Percentiles rank a stretch among this genome's conserved stretches.
These are phyloP conservation scores for Andrena hattorfiana DNA, from an alignment of 2,888 invertebrate genomes.

Conservation along the genomic window DNA sequence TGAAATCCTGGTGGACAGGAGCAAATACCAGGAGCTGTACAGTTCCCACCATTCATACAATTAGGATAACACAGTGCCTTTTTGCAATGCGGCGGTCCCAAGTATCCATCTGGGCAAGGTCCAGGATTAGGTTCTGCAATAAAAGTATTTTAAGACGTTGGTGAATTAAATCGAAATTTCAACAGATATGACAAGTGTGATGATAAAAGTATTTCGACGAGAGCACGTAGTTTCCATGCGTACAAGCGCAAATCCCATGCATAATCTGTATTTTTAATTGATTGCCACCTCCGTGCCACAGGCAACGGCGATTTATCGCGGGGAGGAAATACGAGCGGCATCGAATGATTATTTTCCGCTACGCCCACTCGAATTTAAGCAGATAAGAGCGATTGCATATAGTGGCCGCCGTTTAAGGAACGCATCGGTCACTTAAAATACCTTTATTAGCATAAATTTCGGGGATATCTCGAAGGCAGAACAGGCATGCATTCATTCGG, in stretches of 20 bases:
- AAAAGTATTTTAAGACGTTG: conserved; percentile 2
- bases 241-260: conserved; percentile 7
- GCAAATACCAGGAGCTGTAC: conserved; percentile 95
- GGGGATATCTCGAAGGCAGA: conserved; percentile 25
- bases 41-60: conserved; percentile 97
- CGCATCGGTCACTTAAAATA: conserved; percentile 25
- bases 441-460: conserved; percentile 41
- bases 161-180: neutral
- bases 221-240: neutral
- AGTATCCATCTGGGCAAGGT: conserved; percentile 95
- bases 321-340: conserved; percentile 33
- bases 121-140: conserved; percentile 93
- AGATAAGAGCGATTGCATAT: conserved; percentile 48
- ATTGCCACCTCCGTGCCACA: neutral
- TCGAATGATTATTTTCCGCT: conserved; percentile 45
- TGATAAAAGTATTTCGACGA: conserved; percentile 21
- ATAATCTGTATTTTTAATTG: conserved; percentile 11
- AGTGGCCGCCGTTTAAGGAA: conserved; percentile 32
- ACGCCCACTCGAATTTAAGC: conserved; percentile 49
- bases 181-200: conserved; percentile 15
- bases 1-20: conserved; percentile 96
- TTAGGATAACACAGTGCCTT: conserved; percentile 96
- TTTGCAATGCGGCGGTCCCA: conserved; percentile 93
- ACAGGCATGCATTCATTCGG: conserved; percentile 51
- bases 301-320: conserved; percentile 38